These are phyloP conservation scores for Drosophila neoperkinsi DNA, from an alignment of 2,888 invertebrate genomes.

Conservation along the genomic window DNA sequence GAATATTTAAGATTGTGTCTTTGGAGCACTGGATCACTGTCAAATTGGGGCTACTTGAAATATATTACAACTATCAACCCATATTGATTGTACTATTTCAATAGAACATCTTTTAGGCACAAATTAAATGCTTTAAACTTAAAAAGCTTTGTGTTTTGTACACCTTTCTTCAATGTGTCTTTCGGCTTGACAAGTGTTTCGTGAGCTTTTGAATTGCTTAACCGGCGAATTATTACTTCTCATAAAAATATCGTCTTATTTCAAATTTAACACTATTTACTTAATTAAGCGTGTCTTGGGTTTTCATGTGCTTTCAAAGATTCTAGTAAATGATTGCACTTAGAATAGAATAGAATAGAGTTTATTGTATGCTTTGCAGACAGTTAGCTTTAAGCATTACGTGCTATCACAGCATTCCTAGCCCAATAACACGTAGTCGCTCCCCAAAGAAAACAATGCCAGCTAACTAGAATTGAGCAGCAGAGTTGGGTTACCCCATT, in stretches of 20 bases:
- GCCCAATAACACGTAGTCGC: slow-evolving; percentile 29
- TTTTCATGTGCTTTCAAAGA: not conserved
- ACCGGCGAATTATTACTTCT: not conserved
- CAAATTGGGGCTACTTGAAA: not conserved
- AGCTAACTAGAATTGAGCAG: slow-evolving; percentile 44
- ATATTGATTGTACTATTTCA: not conserved
- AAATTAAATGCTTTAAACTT: no score
- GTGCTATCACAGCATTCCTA: slow-evolving; percentile 13
- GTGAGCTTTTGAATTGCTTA: not conserved
- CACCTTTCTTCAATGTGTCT: not conserved
- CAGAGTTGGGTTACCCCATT: slow-evolving; percentile 7
- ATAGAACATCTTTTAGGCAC: no score
- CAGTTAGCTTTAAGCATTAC: not conserved
- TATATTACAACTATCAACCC: not conserved
- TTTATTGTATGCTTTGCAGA: not conserved
- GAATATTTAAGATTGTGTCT: not conserved
- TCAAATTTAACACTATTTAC: not conserved
- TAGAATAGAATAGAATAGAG: not conserved
- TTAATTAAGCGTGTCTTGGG: not conserved
- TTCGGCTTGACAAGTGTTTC: not conserved
- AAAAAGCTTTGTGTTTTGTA: not conserved
- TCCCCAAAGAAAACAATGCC: slow-evolving; percentile 42
- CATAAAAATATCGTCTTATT: not conserved
- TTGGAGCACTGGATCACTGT: slow-evolving; percentile 1
- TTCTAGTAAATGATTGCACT: not conserved